Evolutionary conservation across 2,113 vertebrate species (phyloP).

Genomic region (Acanthisitta chloris): DNA sequence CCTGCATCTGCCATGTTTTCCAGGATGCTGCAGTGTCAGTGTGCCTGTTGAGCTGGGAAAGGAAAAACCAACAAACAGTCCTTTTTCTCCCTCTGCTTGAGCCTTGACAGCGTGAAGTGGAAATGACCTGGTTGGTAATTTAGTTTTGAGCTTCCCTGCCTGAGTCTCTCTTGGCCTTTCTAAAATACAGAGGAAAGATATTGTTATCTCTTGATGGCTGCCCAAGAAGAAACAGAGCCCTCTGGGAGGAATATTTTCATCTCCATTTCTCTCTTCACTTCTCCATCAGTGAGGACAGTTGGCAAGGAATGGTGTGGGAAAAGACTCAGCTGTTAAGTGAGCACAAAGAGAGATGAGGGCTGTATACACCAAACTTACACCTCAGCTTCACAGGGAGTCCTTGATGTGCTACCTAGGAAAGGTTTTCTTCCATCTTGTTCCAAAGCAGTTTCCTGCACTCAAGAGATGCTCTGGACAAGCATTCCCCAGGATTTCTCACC

Average conservation of each 20-base stretch:
- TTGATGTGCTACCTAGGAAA: not conserved
- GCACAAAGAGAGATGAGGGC: not conserved
- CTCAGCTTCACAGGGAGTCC: not conserved
- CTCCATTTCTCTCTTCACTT: not conserved
- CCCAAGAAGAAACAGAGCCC: not conserved
- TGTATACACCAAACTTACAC: not conserved
- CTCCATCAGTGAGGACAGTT: not conserved
- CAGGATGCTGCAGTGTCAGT: not conserved
- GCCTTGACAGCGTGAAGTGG: not conserved
- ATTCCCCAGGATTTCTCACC: not conserved
- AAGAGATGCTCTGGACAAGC: not conserved
- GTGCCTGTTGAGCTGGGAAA: not conserved
- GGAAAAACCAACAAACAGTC: conserved; percentile 1
- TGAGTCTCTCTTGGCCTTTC: not conserved
- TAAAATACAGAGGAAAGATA: not conserved
- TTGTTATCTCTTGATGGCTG: not conserved
- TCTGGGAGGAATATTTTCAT: not conserved
- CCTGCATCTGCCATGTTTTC: not conserved
- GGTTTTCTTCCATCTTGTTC: not conserved
- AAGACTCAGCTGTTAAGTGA: not conserved
- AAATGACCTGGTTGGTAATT: conserved; percentile 18
- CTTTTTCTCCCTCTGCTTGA: conserved; percentile 1
- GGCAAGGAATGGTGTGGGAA: not conserved
- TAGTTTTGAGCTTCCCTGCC: not conserved
- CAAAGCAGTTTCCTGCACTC: not conserved